Conservation (phyloP, 2,888 invertebrate species). For the Drosophila meridionalis region DNA sequence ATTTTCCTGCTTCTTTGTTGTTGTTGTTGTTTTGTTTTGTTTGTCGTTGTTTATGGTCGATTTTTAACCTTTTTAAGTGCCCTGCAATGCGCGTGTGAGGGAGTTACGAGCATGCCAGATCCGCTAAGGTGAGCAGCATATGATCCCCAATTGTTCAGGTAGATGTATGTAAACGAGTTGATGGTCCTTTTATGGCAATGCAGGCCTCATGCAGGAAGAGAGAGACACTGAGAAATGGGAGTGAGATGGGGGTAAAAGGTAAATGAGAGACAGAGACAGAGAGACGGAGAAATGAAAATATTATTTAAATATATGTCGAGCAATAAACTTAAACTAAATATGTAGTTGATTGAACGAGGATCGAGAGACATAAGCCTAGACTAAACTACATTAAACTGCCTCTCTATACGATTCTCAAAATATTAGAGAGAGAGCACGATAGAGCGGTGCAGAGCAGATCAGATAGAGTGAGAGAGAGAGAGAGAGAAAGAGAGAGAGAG, state of each 20-base stretch:
- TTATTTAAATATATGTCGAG: too few relatives aligned
- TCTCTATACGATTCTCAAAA: too few relatives aligned
- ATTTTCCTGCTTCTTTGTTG: constrained; percentile 17
- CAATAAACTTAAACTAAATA: too few relatives aligned
- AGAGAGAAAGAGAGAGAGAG: not conserved
- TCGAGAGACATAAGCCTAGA: too few relatives aligned
- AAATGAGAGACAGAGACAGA: not conserved
- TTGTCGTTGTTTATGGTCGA: constrained; percentile 43
- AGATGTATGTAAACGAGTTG: constrained; percentile 5
- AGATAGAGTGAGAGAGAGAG: too few relatives aligned
- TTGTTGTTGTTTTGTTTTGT: constrained; percentile 22
- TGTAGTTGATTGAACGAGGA: too few relatives aligned
- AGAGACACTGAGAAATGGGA: not conserved
- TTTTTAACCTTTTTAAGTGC: constrained; percentile 45
- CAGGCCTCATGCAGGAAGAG: too few relatives aligned
- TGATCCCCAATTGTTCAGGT: constrained; percentile 13
- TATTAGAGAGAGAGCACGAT: too few relatives aligned
- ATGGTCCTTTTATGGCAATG: constrained; percentile 6
- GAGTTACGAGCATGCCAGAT: constrained; percentile 32
- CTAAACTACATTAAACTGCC: too few relatives aligned
- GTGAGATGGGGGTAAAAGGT: not conserved
- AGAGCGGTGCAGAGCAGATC: too few relatives aligned
- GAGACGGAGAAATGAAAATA: not conserved
- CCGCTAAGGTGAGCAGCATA: constrained; percentile 19
- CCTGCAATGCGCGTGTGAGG: constrained; percentile 21